Base-by-base conservation (phyloP, 2,113 vertebrate genomes). In the Elephantulus edwardii region DNA sequence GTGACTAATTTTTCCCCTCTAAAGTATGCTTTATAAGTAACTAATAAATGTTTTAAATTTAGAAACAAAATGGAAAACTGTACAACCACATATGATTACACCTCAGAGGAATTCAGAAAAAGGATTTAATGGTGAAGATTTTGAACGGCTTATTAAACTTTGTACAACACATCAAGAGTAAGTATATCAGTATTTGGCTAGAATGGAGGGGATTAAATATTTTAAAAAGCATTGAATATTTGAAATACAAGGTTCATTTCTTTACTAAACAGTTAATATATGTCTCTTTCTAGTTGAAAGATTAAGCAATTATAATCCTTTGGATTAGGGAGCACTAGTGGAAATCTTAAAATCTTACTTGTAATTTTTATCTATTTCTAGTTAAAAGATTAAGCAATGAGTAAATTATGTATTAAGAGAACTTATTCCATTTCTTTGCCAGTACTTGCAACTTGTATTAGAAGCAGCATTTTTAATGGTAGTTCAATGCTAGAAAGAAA, bases 121-220 rank as follows among this genome's bases (percentile, higher is more conserved):
- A 93, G 97, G 96, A 72, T 94, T 98, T 89, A 98, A 97, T 54
- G 84, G 97, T 92, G 97, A 98, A 91, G 98, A 98, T 93, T 97
- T 99, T 83, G 98, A 98, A 93, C 97, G 93, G 1, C 98, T 99
- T 95, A 97, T 97, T 80, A 97, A 97, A 93, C 97, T 99, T 97
- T 99, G 99, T 94, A 97, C 97, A 96, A 99, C 98, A 0, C 99
- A 99, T 97, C 98, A 97, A 94, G 98, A 98, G 99, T 99, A 97
- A 98, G 99, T 97, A 94, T 86, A 75, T 71, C 54, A 84, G 68
- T 56, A 62, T 90, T 94, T 72, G n/a, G 6, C 72, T 84, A 72
- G 54, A 71, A 46, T 91, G 44, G 72, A 14, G 70, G 82, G 42
- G 24, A 75, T 6, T 76, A 40, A 66, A 52, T 28, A 80, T 40